Percentiles rank a stretch among this genome's conserved stretches.
Evolutionary conservation across 1,140 invertebrate genomes (phyloP).

Genomic region (Drosophila arawakana): DNA sequence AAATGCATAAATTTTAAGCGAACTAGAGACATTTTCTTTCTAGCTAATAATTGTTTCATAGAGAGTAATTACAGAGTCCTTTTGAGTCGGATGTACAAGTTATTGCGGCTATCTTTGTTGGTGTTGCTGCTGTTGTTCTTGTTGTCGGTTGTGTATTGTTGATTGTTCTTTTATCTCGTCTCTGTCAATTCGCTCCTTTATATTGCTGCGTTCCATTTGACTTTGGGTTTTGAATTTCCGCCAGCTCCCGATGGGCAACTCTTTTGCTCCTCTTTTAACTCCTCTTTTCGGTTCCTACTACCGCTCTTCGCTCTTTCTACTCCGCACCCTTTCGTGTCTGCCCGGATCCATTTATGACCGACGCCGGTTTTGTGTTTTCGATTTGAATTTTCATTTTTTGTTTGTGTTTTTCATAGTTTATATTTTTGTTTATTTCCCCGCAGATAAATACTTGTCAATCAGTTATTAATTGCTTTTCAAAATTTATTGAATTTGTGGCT

Average conservation of each 20-base stretch:
- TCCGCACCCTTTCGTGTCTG: background rate
- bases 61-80: no score
- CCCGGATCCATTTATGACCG: slow-evolving; percentile 28
- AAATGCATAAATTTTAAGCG: no score
- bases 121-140: slow-evolving; percentile 28
- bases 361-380: slow-evolving; percentile 36
- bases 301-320: background rate
- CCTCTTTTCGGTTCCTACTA: no score
- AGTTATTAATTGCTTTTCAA: slow-evolving; percentile 83
- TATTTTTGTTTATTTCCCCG: slow-evolving; percentile 52
- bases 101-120: slow-evolving; percentile 9
- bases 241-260: slow-evolving; percentile 45
- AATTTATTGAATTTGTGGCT: slow-evolving; percentile 80
- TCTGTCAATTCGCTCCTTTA: slow-evolving; percentile 79
- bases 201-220: slow-evolving; percentile 80
- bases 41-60: no score
- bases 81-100: no score
- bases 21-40: no score
- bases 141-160: slow-evolving; percentile 70
- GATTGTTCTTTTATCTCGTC: slow-evolving; percentile 83
- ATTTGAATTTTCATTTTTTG: background rate
- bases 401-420: slow-evolving; percentile 5
- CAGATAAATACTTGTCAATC: slow-evolving; percentile 82
- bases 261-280: background rate
- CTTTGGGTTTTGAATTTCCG: slow-evolving; percentile 81